Evolutionary conservation across 2,113 vertebrate species (phyloP).

Genomic region (Hydrochoerus hydrochaeris): DNA sequence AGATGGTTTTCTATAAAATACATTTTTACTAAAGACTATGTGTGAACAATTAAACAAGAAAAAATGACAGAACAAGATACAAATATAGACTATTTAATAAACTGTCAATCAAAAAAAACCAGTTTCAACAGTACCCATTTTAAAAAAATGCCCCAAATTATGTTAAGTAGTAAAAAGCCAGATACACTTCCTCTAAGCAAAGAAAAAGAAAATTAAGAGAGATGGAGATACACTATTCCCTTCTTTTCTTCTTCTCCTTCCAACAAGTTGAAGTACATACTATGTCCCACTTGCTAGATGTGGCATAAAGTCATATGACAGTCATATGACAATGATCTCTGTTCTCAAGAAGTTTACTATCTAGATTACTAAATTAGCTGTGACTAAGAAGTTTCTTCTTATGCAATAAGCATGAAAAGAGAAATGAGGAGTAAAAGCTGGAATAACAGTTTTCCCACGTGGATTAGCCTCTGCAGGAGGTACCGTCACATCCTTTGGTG

Average conservation of each 20-base stretch:
- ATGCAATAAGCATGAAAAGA: background rate
- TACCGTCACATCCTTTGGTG: background rate
- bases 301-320: background rate
- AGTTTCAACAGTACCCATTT: background rate
- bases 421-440: background rate
- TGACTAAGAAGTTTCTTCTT: background rate
- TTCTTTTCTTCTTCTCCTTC: background rate
- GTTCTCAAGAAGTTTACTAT: background rate
- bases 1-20: too few relatives aligned
- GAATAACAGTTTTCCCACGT: background rate
- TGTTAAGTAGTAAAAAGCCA: background rate
- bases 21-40: too few relatives aligned
- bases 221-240: background rate
- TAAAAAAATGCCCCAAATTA: slow-evolving; percentile 34
- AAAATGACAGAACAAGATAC: too few relatives aligned
- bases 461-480: background rate
- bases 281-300: background rate
- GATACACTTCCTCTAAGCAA: background rate
- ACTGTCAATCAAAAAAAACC: too few relatives aligned
- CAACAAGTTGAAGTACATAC: background rate
- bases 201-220: background rate
- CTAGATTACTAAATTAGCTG: background rate
- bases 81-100: too few relatives aligned
- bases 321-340: background rate
- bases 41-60: too few relatives aligned